Evolutionary conservation across 2,888 invertebrate species (phyloP), one percentile per base, ranked within the genome.

Genomic region (Leistus spinibarbis): DNA sequence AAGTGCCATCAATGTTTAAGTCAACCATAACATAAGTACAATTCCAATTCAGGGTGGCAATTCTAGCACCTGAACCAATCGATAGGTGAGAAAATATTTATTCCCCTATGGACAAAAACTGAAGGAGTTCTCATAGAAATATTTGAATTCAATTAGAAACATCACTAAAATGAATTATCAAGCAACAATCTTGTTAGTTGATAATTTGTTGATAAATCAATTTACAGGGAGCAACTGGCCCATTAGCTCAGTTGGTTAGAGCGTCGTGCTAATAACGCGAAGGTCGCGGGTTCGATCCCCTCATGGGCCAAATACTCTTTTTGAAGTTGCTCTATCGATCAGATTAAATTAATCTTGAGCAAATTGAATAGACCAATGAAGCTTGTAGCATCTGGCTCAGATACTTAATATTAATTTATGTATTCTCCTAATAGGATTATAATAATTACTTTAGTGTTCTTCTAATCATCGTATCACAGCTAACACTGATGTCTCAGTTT

Each of bases 241-340:
- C 90, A 90, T 90, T 90, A 90, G 90, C 90, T 90, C 90, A 90
- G 90, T 90, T 90, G 90, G 90, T 90, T 90, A 90, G 90, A 90
- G 90, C 90, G 90, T 90, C 90, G 90, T 90, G 90, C 90, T 90
- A 90, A 90, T 90, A 90, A 90, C 90, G 90, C 90, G 90, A 90
- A 90, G 90, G 90, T 90, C 90, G 90, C 88, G 90, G 90, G 90
- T 90, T 90, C 90, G 90, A 90, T 90, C 90, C 90, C 90, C 90
- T 88, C 90, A 90, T 90, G 90, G 90, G 90, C 90, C 90, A 90
- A 17, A 54, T 24, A 2, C 19, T 13, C 3, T 13, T 57, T 57
- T 57, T 57, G 40, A 40, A 40, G 13, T 40, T 40, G 40, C 40
- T 40, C 40, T 40, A 40, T 40, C 7, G 5, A 5, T 40, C 13